Evolutionary conservation across 2,888 invertebrate genomes (phyloP).

Genomic region (Dasypolia templi): DNA sequence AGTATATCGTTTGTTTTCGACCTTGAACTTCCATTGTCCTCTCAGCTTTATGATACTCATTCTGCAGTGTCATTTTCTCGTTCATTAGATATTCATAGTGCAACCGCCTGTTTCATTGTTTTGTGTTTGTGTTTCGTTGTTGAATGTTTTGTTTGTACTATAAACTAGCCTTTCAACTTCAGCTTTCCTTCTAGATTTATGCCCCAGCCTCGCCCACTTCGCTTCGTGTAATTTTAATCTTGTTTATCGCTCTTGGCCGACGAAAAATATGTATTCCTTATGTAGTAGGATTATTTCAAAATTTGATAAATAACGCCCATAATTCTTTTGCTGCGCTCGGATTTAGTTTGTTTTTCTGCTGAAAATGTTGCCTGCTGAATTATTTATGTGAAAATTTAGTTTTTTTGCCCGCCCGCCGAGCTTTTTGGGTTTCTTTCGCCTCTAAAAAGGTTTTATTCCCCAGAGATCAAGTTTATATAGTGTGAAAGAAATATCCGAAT

Average conservation of each 20-base stretch:
- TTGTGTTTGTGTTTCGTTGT: slow-evolving; percentile 66
- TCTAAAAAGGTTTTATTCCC: slow-evolving; percentile 24
- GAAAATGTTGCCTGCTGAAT: slow-evolving; percentile 54
- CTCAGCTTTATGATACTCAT: slow-evolving; percentile 47
- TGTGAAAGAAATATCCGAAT: slow-evolving; percentile 45
- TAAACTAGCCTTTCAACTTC: slow-evolving; percentile 71
- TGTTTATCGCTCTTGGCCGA: slow-evolving; percentile 76
- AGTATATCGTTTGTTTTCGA: slow-evolving; percentile 40
- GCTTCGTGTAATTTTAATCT: slow-evolving; percentile 82
- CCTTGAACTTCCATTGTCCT: slow-evolving; percentile 63
- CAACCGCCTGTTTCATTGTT: slow-evolving; percentile 64
- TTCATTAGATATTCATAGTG: slow-evolving; percentile 68
- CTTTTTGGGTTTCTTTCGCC: slow-evolving; percentile 25
- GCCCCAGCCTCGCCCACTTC: slow-evolving; percentile 69
- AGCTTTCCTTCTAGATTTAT: slow-evolving; percentile 76
- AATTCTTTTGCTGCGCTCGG: slow-evolving; percentile 54
- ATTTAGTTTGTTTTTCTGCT: slow-evolving; percentile 47
- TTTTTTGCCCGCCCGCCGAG: slow-evolving; percentile 21
- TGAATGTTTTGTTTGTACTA: slow-evolving; percentile 66
- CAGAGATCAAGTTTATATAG: slow-evolving; percentile 44
- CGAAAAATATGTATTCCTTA: slow-evolving; percentile 68
- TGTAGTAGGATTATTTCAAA: slow-evolving; percentile 65
- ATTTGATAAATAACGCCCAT: slow-evolving; percentile 64
- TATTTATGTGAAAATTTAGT: slow-evolving; percentile 57
- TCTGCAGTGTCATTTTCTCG: slow-evolving; percentile 60